These are phyloP conservation scores for Cossypha heuglini DNA, from an alignment of 2,797 vertebrate species.

Conservation along the genomic window DNA sequence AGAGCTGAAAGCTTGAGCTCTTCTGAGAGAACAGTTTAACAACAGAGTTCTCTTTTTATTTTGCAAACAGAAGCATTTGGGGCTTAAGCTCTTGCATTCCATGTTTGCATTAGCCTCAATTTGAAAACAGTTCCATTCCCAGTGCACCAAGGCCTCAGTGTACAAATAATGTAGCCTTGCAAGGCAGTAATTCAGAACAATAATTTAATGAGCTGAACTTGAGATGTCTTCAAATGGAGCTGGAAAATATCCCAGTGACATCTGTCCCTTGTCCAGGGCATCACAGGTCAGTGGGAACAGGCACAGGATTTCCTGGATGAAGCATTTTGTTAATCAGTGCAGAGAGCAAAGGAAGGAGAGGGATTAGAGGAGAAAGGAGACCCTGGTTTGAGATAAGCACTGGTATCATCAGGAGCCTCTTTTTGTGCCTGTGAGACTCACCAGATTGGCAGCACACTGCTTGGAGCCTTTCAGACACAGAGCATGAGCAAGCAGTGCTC, in stretches of 20 bases:
- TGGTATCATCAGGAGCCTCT: background rate
- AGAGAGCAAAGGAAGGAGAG: background rate
- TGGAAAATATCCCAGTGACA: background rate
- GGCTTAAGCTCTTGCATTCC: background rate
- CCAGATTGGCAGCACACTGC: background rate
- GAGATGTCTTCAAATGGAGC: background rate
- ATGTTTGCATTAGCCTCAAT: background rate
- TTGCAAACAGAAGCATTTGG: background rate
- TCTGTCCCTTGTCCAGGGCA: background rate
- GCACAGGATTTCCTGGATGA: background rate
- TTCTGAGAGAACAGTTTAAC: background rate
- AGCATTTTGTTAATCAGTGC: background rate
- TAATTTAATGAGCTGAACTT: background rate
- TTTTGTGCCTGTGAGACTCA: background rate
- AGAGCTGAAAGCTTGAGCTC: background rate
- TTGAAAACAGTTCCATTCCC: background rate
- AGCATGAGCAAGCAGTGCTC: background rate
- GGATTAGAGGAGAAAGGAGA: background rate
- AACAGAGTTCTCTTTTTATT: background rate
- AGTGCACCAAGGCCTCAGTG: background rate
- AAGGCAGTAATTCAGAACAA: slow-evolving; percentile 2
- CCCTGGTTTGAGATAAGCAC: background rate
- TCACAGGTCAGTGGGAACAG: background rate
- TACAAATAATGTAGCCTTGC: background rate
- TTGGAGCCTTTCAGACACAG: background rate